Evolutionary conservation across 2,888 invertebrate species (phyloP), one percentile per base, ranked within the genome.

Genomic region (Bombylius major): DNA sequence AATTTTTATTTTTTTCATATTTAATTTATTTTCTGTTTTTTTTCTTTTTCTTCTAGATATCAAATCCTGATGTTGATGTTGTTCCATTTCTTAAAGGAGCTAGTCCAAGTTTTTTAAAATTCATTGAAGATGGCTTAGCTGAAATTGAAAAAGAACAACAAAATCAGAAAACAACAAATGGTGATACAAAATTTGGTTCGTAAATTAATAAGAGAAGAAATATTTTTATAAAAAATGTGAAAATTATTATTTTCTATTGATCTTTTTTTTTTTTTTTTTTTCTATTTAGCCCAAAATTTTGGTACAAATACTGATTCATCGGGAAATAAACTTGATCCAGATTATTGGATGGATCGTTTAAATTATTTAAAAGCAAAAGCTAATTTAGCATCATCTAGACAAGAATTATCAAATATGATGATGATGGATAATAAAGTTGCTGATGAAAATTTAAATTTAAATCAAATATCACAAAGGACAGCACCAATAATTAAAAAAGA

Each of bases 371-470:
- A 64, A 62, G 66, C 65, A 13, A 66, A 63, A 56, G 68, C 64
- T 5, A 70, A 70, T 54, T 55, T 70, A 56, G 65, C 68, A 13
- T 64, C 68, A 7, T 34, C 48, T 4, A 50, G 51, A 47, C 56
- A 56, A 45, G 48, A 56, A 36, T 5, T 8, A 42, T 57, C 58
- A 12, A 59, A 56, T 31, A 47, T 34, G 13, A 45, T 47, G 14
- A 55, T 71, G 60, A 59, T 73, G 64, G 74, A 74, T 60, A 74
- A 74, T 62, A 72, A 72, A 61, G 69, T 70, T 32, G 70, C 67
- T 52, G 75, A 75, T 65, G 75, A 74, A 62, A 74, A 75, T 66
- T 63, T 74, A 56, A 73, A 69, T 59, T 62, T 74, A 33, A 73
- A 73, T 62, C 63, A 72, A 67, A 59, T 63, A 60, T 56, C 55